These are phyloP conservation scores for Leptopilina syphax DNA, from an alignment of 2,888 invertebrate species.

Conservation along the genomic window DNA sequence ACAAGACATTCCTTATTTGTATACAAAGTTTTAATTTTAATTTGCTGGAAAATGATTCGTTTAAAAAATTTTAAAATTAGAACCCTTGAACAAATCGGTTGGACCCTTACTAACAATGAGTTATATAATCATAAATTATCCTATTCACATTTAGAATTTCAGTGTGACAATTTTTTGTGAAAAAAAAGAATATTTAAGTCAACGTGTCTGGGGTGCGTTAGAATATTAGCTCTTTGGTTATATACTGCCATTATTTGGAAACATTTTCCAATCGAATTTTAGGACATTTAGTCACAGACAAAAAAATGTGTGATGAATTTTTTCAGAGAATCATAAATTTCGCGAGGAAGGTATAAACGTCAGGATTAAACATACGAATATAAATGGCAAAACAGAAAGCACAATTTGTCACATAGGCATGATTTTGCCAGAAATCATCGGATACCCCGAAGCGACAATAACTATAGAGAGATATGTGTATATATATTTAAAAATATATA, in stretches of 20 bases:
- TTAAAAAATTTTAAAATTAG: too few relatives aligned
- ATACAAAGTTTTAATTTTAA: too few relatives aligned
- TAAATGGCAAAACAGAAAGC: conserved; percentile 24
- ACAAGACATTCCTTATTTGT: too few relatives aligned
- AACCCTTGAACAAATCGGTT: too few relatives aligned
- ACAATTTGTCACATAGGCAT: conserved; percentile 27
- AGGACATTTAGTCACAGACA: background rate
- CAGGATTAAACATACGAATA: conserved; percentile 31
- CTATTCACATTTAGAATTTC: too few relatives aligned
- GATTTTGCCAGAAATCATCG: conserved; percentile 37
- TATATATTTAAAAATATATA: conserved; percentile 26
- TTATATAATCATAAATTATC: too few relatives aligned
- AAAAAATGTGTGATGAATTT: background rate
- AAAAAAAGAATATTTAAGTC: too few relatives aligned
- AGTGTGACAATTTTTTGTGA: too few relatives aligned
- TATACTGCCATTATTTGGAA: background rate
- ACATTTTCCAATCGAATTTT: conserved; percentile 2
- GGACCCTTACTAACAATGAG: too few relatives aligned
- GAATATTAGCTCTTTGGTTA: too few relatives aligned
- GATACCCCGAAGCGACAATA: conserved; percentile 33
- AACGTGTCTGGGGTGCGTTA: too few relatives aligned
- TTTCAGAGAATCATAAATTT: conserved; percentile 22
- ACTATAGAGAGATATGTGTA: conserved; percentile 6
- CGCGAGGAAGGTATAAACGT: conserved; percentile 24
- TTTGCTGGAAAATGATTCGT: too few relatives aligned